Base-by-base conservation (phyloP, 2,113 vertebrate genomes). In the Geococcyx californianus region DNA sequence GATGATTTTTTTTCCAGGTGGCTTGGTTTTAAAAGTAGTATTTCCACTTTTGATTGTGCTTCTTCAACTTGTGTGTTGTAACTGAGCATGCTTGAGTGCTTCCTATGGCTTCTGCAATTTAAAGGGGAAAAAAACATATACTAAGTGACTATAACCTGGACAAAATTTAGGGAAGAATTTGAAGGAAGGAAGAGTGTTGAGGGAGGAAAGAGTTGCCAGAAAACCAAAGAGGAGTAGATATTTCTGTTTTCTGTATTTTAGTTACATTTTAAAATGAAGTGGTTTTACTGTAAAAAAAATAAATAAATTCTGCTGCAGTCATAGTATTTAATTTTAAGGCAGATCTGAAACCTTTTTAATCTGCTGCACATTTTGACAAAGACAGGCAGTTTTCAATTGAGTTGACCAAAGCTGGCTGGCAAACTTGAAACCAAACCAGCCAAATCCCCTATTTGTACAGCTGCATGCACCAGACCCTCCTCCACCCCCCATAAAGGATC, bases 381-480 rank as follows among this genome's bases (percentile, higher is more conserved):
- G 9, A 2, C 75, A 44, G 40, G 56, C 73, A 56, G 54, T 80
- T 88, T 83, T 64, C 68, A 78, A 25, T 44, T 78, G 51, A 55
- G 34, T 84, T 86, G 38, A 74, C 89, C 68, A 70, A 87, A 90
- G 73, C 19, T 86, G 34, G 16, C 70, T 66, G 59, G 88, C 67
- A 82, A 87, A 95, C 63, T 55, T 33, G 40, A 94, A 93, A 93
- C 76, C 76, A 49, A 86, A 89, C 16, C 42, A 94, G 73, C 76
- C 36, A 26, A 80, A 92, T 31, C 83, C 44, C 19, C 62, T 95
- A 89, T 90, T 96, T 92, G 76, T 63, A 89, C 95, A 96, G 96
- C 96, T 95, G 95, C 7, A 3, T 40, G 67, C 70, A 17, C 33
- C n/a, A 62, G n/a, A 23, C 72, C 74, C 68, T 74, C 63, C 72